Conservation (phyloP, 2,113 vertebrate species). For the Hypanus sabinus region DNA sequence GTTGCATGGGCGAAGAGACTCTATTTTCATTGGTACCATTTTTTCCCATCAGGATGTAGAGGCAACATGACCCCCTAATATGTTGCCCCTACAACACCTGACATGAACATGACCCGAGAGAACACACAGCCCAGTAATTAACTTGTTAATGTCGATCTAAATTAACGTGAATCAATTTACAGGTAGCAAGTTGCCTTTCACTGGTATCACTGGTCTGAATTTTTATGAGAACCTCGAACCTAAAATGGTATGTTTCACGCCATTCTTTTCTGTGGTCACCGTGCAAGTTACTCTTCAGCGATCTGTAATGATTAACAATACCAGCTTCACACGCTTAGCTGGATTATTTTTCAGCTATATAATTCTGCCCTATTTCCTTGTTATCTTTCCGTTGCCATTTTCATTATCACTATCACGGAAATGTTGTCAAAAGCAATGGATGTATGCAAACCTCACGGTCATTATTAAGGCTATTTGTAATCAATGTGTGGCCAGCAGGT, state of each 20-base stretch:
- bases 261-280: not conserved
- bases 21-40: not conserved
- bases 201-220: not conserved
- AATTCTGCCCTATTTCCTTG: not conserved
- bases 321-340: not conserved
- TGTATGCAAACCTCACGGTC: not conserved
- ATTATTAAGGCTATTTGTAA: not conserved
- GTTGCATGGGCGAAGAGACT: slow-evolving; percentile 11
- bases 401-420: not conserved
- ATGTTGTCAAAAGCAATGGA: not conserved
- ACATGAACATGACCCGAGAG: not conserved
- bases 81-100: not conserved
- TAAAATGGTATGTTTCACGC: not conserved
- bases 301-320: not conserved
- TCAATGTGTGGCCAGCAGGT: not conserved
- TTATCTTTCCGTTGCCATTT: not conserved
- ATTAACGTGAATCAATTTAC: not conserved
- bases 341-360: not conserved
- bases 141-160: not conserved
- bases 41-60: not conserved
- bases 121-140: not conserved
- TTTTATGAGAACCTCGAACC: not conserved
- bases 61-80: not conserved
- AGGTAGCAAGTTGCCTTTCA: not conserved
- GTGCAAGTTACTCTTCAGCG: not conserved